phyloP scores from a whole-genome alignment of 2,113 vertebrate genomes.

The Acinonyx jubatus region DNA sequence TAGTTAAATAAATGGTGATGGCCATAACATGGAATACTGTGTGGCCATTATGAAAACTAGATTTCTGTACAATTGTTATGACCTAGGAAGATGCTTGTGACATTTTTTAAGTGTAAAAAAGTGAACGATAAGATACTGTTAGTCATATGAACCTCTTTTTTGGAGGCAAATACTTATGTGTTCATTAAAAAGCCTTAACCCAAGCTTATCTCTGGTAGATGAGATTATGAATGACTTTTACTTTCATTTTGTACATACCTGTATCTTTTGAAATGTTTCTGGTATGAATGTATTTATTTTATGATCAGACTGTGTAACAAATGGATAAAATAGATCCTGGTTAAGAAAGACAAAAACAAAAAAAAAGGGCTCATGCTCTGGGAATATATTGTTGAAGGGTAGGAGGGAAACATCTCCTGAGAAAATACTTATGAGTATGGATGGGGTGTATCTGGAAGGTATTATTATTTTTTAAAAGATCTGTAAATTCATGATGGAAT shows the following conservation, averaged over 20 bases:
- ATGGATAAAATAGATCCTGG: not conserved
- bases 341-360: not conserved
- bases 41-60: not conserved
- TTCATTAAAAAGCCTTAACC: not conserved
- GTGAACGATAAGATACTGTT: not conserved
- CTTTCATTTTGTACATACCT: not conserved
- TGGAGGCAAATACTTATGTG: not conserved
- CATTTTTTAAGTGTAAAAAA: not conserved
- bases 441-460: too few species aligned
- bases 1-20: not conserved
- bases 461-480: not conserved
- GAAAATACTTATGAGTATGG: not conserved
- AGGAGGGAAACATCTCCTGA: not conserved
- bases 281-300: constrained; percentile 15
- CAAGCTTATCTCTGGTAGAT: not conserved
- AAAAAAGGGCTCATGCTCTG: not conserved
- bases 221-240: not conserved
- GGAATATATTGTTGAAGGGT: not conserved
- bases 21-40: not conserved
- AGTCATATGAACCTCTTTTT: not conserved
- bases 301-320: not conserved
- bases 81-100: not conserved
- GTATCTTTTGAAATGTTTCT: constrained; percentile 30
- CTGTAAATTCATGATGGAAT: not conserved
- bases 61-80: not conserved